Evolutionary conservation across 2,797 vertebrate species (phyloP), one percentile per base, ranked within the genome.

Genomic region (Phrynocephalus forsythii): DNA sequence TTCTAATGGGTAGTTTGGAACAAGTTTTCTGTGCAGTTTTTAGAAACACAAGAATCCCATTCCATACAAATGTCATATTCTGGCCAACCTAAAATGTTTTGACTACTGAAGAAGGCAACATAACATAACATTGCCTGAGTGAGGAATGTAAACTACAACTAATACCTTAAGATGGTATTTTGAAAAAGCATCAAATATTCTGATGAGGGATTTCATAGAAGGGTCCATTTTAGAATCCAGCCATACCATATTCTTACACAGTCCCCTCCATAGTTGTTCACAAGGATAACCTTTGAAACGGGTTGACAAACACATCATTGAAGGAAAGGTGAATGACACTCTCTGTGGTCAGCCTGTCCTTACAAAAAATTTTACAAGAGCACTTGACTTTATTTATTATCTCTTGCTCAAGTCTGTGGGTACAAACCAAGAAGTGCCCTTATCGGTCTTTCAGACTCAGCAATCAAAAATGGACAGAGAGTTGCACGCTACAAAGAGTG

Each of bases 401-500:
- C 48, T 89, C 30, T 73, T 48, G 71, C 79, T 60, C 72, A 78
- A 71, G 90, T 87, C 81, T 77, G 1, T n/a, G n/a, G 56, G 90
- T 1, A 72, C 77, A 92, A 0, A 0, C 15, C 91, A 83, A 18
- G 76, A 77, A 87, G 79, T 90, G 2, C 92, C 88, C 87, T 1
- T 0, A 66, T 78, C 88, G 56, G 44, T 28, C 30, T 82, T 68
- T 89, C 73, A 66, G 80, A n/a, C 81, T 87, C 44, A 75, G 79
- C 79, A 92, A 95, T 95, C 91, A 94, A 90, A 92, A 94, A 91
- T 84, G 85, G 84, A 90, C 94, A 90, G 89, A 76, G 88, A 66
- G 85, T 26, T 38, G 28, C 91, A 44, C 4, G 89, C 90, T 79
- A 90, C 85, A 84, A 91, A 90, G 60, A 66, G 22, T 72, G 30